Conservation (phyloP, 2,113 vertebrate species). For the Sylvilagus bachmani region DNA sequence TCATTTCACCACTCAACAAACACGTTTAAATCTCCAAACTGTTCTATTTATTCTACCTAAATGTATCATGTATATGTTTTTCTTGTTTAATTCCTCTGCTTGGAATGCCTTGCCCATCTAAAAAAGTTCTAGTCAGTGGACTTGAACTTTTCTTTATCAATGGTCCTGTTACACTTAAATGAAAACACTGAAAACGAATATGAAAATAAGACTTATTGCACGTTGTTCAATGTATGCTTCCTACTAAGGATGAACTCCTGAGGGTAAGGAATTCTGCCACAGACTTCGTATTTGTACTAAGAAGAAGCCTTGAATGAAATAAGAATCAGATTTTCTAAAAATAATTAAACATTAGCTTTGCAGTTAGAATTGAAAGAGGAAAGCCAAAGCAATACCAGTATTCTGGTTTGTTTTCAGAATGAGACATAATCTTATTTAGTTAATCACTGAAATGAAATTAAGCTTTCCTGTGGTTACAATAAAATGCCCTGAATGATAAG, state of each 20-base stretch:
- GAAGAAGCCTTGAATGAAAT: neutral
- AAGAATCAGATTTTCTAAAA: neutral
- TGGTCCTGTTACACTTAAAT: neutral
- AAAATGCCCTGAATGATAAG: slow-evolving; percentile 53
- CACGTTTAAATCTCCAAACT: neutral
- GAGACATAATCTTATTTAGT: slow-evolving; percentile 54
- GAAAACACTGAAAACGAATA: neutral
- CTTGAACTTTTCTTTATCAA: neutral
- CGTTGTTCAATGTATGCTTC: neutral
- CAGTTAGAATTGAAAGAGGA: neutral
- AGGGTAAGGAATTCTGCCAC: neutral
- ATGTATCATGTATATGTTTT: neutral
- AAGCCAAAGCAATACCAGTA: neutral
- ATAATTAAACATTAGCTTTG: neutral
- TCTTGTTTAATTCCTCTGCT: neutral
- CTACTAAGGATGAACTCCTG: fast-evolving
- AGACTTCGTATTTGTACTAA: neutral
- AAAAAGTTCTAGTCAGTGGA: neutral
- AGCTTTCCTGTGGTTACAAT: slow-evolving; percentile 65
- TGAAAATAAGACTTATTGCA: too few species aligned
- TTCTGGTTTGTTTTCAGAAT: slow-evolving; percentile 47
- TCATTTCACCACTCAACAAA: neutral
- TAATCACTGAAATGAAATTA: slow-evolving; percentile 66
- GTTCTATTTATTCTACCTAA: neutral
- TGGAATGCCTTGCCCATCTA: neutral